These are phyloP conservation scores for Astyanax mexicanus DNA, from an alignment of 2,797 vertebrate genomes.

Conservation along the genomic window DNA sequence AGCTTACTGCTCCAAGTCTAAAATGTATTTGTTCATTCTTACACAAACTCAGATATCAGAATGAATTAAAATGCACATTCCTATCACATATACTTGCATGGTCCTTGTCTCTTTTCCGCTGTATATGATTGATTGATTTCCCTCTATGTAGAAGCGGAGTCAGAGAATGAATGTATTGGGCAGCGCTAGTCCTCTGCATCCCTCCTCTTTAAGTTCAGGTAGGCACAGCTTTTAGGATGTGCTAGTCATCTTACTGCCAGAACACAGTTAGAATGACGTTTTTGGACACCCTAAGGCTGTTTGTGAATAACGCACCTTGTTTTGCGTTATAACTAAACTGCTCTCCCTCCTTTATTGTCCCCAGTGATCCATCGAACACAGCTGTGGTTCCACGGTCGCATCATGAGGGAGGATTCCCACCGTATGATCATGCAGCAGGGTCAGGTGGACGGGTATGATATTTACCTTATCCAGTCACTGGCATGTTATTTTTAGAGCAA, in stretches of 20 bases:
- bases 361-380: conserved; percentile 96
- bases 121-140: background rate
- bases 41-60: too few relatives aligned
- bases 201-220: conserved; percentile 75
- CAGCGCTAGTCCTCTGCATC: conserved; percentile 92
- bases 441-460: conserved; percentile 92
- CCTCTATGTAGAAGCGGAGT: conserved; percentile 86
- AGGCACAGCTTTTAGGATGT: background rate
- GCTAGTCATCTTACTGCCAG: background rate
- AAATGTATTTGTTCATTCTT: too few relatives aligned
- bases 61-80: too few relatives aligned
- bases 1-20: too few relatives aligned
- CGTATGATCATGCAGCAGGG: conserved; percentile 96
- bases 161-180: conserved; percentile 93
- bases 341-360: conserved; percentile 14
- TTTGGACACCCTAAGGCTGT: background rate
- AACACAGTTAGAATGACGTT: background rate
- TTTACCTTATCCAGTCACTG: background rate
- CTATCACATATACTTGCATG: background rate
- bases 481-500: background rate
- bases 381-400: conserved; percentile 97
- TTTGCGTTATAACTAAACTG: background rate
- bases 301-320: background rate
- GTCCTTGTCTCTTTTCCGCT: conserved; percentile 12
- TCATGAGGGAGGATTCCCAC: conserved; percentile 96